phyloP scores from a whole-genome alignment of 2,113 vertebrate genomes.

The Rissa tridactyla region DNA sequence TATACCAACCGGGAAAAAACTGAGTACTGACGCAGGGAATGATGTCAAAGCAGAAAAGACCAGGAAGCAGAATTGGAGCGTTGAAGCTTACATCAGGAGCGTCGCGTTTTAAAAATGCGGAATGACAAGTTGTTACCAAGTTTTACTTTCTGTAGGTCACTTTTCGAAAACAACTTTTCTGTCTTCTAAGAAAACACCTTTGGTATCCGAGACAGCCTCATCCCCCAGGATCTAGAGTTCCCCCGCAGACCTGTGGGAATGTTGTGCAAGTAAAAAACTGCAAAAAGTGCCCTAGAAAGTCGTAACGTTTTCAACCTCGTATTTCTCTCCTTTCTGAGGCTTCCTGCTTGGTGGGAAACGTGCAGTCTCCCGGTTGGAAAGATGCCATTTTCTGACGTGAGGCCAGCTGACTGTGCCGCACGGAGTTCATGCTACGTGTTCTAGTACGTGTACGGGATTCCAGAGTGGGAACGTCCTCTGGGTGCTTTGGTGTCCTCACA shows the following conservation, averaged over 20 bases:
- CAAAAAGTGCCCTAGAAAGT: not conserved
- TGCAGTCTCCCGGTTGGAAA: not conserved
- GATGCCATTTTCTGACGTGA: not conserved
- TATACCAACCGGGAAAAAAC: not conserved
- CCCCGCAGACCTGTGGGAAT: not conserved
- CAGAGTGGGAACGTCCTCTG: not conserved
- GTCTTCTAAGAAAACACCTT: not conserved
- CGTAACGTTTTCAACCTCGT: not conserved
- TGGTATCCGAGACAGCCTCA: not conserved
- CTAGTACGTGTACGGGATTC: accelerated
- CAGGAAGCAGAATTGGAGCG: not conserved
- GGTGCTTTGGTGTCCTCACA: not conserved
- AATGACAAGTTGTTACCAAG: not conserved
- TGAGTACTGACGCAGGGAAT: not conserved
- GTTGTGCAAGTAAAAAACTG: not conserved
- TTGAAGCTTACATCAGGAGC: not conserved
- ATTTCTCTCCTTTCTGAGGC: not conserved
- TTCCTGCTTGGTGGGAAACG: not conserved
- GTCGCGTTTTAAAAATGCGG: accelerated
- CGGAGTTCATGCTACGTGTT: not conserved
- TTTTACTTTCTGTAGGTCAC: not conserved
- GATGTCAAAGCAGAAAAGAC: not conserved
- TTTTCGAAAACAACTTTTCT: not conserved
- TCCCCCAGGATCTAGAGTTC: not conserved
- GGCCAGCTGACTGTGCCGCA: not conserved